Evolutionary conservation across 2,113 vertebrate genomes (phyloP).

Genomic region (Fukomys damarensis): DNA sequence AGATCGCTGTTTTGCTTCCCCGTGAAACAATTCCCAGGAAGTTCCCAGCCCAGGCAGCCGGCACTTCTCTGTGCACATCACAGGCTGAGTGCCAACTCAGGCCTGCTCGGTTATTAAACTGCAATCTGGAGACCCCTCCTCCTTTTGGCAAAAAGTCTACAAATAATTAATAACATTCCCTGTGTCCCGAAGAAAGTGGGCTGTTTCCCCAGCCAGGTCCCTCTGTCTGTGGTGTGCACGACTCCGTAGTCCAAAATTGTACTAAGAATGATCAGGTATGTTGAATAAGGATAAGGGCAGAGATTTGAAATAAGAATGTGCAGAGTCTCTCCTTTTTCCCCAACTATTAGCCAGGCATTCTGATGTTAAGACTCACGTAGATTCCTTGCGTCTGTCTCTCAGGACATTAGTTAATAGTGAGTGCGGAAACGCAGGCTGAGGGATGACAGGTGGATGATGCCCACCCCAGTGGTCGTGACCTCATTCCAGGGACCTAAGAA

Average conservation of each 20-base stretch:
- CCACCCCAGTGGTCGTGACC: fast-evolving
- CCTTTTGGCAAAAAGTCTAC: not conserved
- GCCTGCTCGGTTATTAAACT: not conserved
- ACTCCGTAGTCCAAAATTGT: not conserved
- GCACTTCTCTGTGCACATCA: not conserved
- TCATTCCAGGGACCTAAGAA: too few species aligned
- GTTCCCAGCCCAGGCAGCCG: not conserved
- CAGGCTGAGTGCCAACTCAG: not conserved
- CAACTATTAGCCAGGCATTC: not conserved
- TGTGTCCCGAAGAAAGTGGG: not conserved
- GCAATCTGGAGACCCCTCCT: not conserved
- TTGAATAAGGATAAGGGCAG: not conserved
- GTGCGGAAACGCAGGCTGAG: not conserved
- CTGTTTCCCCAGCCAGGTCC: not conserved
- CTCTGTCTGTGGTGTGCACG: not conserved
- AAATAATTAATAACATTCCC: not conserved
- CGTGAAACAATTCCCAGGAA: fast-evolving
- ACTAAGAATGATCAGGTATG: not conserved
- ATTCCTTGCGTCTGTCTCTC: not conserved
- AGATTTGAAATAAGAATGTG: not conserved
- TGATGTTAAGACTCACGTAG: not conserved
- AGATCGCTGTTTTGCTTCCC: too few species aligned
- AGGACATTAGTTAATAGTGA: not conserved
- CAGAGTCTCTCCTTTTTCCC: too few species aligned
- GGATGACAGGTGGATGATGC: not conserved